These are phyloP conservation scores for Alosa sapidissima DNA, from an alignment of 2,797 vertebrate genomes.

Conservation along the genomic window DNA sequence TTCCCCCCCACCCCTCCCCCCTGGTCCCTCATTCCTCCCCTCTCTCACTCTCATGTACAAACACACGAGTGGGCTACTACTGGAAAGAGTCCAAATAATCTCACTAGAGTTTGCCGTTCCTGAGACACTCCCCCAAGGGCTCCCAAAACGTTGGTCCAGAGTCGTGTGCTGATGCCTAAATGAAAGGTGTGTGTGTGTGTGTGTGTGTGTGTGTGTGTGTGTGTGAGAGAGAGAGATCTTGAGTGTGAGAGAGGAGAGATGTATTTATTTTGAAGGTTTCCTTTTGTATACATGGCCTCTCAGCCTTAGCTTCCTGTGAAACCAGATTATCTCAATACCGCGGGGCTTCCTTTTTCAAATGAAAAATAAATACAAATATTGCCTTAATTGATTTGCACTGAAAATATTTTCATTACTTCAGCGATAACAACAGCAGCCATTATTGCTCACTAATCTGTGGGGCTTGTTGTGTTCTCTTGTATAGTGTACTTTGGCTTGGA, in stretches of 20 bases:
- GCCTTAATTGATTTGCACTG: constrained; percentile 18
- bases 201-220: neutral
- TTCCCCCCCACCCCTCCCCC: neutral
- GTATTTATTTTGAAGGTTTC: constrained; percentile 8
- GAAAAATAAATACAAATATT: constrained; percentile 23
- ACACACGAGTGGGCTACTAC: neutral
- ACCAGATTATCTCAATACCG: constrained; percentile 15
- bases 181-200: neutral
- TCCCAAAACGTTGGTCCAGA: neutral
- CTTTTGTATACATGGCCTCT: constrained; percentile 2
- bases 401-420: neutral
- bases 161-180: neutral
- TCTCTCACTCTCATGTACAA: neutral
- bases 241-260: neutral
- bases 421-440: constrained; percentile 10
- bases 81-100: neutral
- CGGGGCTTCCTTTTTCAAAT: constrained; percentile 6
- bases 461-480: neutral
- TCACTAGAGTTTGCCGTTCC: neutral
- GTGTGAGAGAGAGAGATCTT: neutral
- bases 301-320: neutral
- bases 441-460: constrained; percentile 12
- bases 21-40: too few relatives aligned
- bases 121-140: neutral
- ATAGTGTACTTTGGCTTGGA: constrained; percentile 1